phyloP scores from a whole-genome alignment of 2,113 vertebrate species.

The Leuciscus idus region DNA sequence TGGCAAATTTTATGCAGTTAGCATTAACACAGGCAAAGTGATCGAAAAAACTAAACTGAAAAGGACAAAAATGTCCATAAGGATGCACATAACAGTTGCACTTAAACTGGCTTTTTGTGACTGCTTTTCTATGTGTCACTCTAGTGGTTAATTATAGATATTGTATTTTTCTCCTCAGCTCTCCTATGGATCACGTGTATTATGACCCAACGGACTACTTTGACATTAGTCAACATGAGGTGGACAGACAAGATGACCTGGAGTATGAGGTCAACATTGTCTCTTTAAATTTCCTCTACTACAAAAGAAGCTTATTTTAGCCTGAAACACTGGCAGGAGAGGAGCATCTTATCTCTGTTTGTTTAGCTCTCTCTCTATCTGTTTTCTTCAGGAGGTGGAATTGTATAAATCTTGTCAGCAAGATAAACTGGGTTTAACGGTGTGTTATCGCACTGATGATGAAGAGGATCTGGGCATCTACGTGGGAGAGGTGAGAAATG shows the following conservation, averaged over 20 bases:
- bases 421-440: constrained; percentile 85
- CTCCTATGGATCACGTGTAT: constrained; percentile 78
- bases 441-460: constrained; percentile 86
- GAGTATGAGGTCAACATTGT: constrained; percentile 81
- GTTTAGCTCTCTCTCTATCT: neutral
- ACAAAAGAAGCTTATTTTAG: neutral
- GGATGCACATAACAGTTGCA: neutral
- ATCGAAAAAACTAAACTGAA: too few species aligned
- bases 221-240: constrained; percentile 79
- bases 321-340: neutral
- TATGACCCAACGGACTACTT: constrained; percentile 82
- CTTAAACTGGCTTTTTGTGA: too few species aligned
- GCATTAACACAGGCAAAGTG: too few species aligned
- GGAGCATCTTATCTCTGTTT: neutral
- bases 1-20: too few species aligned
- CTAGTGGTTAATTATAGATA: neutral
- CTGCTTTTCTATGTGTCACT: neutral
- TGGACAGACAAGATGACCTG: constrained; percentile 81
- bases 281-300: neutral
- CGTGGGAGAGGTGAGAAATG: constrained; percentile 80
- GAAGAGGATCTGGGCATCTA: constrained; percentile 87
- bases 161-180: constrained; percentile 61
- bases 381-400: constrained; percentile 79
- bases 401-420: constrained; percentile 83
- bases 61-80: too few species aligned